phyloP scores from a whole-genome alignment of 2,888 invertebrate species.

The Erebia palarica region DNA sequence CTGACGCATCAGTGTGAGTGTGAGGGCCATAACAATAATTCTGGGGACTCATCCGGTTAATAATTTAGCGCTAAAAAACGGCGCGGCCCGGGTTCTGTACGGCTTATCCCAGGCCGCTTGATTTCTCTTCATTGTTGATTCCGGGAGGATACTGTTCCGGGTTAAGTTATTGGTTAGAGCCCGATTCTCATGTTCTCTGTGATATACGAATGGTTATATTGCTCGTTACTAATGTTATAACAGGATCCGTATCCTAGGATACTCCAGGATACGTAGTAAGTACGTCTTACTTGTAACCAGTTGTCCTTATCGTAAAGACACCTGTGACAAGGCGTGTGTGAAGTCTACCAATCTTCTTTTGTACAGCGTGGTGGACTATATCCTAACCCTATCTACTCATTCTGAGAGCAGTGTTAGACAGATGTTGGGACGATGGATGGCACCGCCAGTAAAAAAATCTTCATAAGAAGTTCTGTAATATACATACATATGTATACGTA shows the following conservation, averaged over 20 bases:
- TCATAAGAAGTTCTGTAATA: not conserved
- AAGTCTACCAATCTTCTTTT: too few species aligned
- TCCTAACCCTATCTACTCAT: too few species aligned
- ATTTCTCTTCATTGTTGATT: conserved; percentile 6
- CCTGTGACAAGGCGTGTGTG: too few species aligned
- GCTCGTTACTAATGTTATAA: too few species aligned
- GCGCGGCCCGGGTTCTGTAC: conserved; percentile 24
- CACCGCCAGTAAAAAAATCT: too few species aligned
- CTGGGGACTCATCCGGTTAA: conserved; percentile 64
- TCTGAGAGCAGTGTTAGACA: too few species aligned
- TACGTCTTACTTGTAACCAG: too few species aligned
- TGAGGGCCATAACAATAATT: conserved; percentile 64
- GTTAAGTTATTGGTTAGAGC: not conserved
- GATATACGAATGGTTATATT: not conserved
- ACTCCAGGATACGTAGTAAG: too few species aligned
- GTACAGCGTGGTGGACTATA: too few species aligned
- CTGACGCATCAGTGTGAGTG: conserved; percentile 4
- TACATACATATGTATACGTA: not conserved
- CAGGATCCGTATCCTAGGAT: too few species aligned
- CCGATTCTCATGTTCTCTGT: not conserved
- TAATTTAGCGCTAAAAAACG: conserved; percentile 75
- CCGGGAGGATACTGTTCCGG: not conserved
- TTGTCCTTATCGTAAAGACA: too few species aligned
- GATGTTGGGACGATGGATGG: too few species aligned
- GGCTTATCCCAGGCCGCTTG: not conserved